Evolutionary conservation across 1,140 invertebrate genomes (phyloP), one percentile per base, ranked within the genome.

Genomic region (Carposina sasakii): DNA sequence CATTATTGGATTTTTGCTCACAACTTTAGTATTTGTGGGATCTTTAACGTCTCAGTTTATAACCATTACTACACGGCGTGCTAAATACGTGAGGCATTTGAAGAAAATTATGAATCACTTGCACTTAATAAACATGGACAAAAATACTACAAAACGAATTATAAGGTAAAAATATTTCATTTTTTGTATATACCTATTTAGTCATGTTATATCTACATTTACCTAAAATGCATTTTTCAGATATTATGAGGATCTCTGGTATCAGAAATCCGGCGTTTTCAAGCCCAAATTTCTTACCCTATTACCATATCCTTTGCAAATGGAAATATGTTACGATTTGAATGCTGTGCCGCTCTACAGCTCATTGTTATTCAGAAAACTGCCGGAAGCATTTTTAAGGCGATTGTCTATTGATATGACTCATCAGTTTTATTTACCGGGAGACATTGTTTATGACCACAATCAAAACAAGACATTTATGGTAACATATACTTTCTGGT

Each of bases 211-310:
- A 10, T 19, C 23, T 31, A 33, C 30, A 0, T 15, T 10, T 13
- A 43, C 16, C 19, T 4, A 19, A 17, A 24, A 20, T n/a, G n/a
- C n/a, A n/a, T 34, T 39, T 60, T 46, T 40, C 21, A 77, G 76
- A 42, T 85, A 84, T 48, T 83, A 81, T 36, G 71, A 81, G 56
- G 76, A 81, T 50, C 54, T 85, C 2, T 85, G 81, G 81, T 74
- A 81, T 50, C 73, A 85, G 58, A 81, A 85, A 48, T 77, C 81
- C 3, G 78, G 77, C 28, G 75, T 85, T 2, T 81, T 81, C 12
- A 74, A 79, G 28, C 76, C 78, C 8, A 72, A 81, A 48, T 44
- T 82, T 3, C 59, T 85, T 34, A 59, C 64, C 33, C 39, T 79
- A 6, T 52, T 86, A 9, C 83, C 83, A 0, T 60, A 63, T 39